Evolutionary conservation across 2,113 vertebrate genomes (phyloP), one percentile per base, ranked within the genome.

Genomic region (Strix aluco): DNA sequence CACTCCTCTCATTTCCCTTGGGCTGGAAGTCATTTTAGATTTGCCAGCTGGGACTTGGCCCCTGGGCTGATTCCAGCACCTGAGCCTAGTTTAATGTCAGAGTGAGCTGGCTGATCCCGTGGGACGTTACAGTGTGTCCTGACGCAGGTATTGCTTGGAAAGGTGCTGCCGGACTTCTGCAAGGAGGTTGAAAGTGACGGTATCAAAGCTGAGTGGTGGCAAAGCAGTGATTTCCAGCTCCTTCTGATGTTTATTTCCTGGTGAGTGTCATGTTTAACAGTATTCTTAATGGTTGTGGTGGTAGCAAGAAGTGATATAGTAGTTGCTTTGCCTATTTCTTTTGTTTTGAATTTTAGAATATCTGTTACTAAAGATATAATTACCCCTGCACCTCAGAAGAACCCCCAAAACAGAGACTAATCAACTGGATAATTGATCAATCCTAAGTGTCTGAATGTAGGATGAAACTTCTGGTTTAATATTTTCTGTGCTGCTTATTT

Each of bases 201-300:
- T 29, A 17, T 46, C 77, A 70, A 52, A 92, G 47, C 86, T 13
- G 47, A 84, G 70, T 40, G 81, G 89, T 79, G 74, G 70, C 58
- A 72, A 52, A 93, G 78, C 81, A 29, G 91, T 16, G 78, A 69
- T 79, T 90, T 85, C 78, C 81, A 84, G 61, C 57, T 81, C 57
- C 57, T 78, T 81, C 67, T 58, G 87, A 97, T 97, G 96, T 93
- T 95, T 85, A 40, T 93, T 91, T 93, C 93, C 63, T 69, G 96
- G 96, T 96, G 90, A 96, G 57, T 49, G 49, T 27, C 61, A 63
- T n/a, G 8, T 91, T 95, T 85, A 90, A 88, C 25, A 70, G 69
- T 93, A 62, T 95, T 94, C 73, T 91, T 93, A 75, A 40, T 61
- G 25, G 11, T 72, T 81, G 18, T 87, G 36, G 57, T 81, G 47